Evolutionary conservation across 2,888 invertebrate genomes (phyloP).

Genomic region (Mycalesis mineus): DNA sequence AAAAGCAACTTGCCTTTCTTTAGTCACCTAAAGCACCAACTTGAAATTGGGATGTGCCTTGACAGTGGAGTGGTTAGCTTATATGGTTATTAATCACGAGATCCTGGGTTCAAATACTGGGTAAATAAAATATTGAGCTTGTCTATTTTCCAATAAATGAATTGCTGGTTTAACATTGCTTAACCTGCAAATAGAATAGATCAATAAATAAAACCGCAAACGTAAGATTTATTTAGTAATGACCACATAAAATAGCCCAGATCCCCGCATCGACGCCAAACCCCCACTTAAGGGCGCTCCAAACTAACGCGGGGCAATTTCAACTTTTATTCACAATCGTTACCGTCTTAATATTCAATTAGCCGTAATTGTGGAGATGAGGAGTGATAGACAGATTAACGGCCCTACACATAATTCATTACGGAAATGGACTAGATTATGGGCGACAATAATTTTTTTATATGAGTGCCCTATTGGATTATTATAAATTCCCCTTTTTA

Average conservation of each 20-base stretch:
- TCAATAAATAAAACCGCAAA: neutral
- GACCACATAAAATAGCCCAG: neutral
- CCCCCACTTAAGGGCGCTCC: slow-evolving; percentile 14
- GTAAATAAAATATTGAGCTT: too few relatives aligned
- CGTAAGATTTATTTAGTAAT: neutral
- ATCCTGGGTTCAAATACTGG: too few relatives aligned
- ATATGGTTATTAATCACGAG: too few relatives aligned
- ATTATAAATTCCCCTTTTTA: slow-evolving; percentile 25
- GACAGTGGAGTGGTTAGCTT: too few relatives aligned
- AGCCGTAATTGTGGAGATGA: slow-evolving; percentile 63
- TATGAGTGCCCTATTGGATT: slow-evolving; percentile 31
- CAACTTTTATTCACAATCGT: slow-evolving; percentile 65
- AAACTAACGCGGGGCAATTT: slow-evolving; percentile 41
- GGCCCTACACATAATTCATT: slow-evolving; percentile 66
- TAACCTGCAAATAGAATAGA: too few relatives aligned
- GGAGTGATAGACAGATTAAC: slow-evolving; percentile 57
- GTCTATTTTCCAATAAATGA: too few relatives aligned
- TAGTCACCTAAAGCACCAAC: too few relatives aligned
- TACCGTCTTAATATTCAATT: slow-evolving; percentile 68
- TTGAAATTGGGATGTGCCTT: too few relatives aligned
- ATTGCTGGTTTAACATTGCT: too few relatives aligned
- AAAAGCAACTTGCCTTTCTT: too few relatives aligned
- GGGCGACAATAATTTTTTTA: slow-evolving; percentile 43
- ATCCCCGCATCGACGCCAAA: slow-evolving; percentile 9
- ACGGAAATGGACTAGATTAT: slow-evolving; percentile 65